phyloP scores from a whole-genome alignment of 2,888 invertebrate species.

The Hirtodrosophila confusa region DNA sequence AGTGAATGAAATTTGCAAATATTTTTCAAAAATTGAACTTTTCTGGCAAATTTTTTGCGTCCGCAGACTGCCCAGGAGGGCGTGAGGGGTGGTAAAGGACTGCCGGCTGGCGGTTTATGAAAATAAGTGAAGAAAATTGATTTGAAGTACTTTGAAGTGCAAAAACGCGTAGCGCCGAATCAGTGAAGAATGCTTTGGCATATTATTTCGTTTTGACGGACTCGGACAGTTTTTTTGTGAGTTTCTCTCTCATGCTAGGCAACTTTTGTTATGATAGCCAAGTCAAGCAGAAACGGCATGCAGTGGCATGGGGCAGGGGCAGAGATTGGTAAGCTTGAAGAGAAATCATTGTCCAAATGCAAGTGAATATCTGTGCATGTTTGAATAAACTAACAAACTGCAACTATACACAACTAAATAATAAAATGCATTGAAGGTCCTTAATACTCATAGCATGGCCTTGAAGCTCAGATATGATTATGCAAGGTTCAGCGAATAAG shows the following conservation, averaged over 20 bases:
- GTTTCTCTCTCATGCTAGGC: slow-evolving; percentile 18
- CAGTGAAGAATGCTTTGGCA: slow-evolving; percentile 78
- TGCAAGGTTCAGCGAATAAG: slow-evolving; percentile 14
- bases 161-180: slow-evolving; percentile 77
- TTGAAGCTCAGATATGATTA: background rate
- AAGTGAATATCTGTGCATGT: slow-evolving; percentile 51
- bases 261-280: slow-evolving; percentile 78
- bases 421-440: slow-evolving; percentile 22
- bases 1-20: slow-evolving; percentile 82
- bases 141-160: slow-evolving; percentile 80
- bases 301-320: slow-evolving; percentile 1
- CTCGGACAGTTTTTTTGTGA: slow-evolving; percentile 26
- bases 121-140: slow-evolving; percentile 80
- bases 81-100: slow-evolving; percentile 22
- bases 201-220: slow-evolving; percentile 70
- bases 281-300: slow-evolving; percentile 67
- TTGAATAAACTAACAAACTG: slow-evolving; percentile 62
- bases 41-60: slow-evolving; percentile 77
- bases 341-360: slow-evolving; percentile 18
- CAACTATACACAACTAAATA: slow-evolving; percentile 26
- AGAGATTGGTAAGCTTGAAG: slow-evolving; percentile 1
- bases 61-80: slow-evolving; percentile 40
- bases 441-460: background rate
- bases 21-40: slow-evolving; percentile 82
- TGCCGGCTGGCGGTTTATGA: slow-evolving; percentile 69